Percentiles rank a stretch among this genome's conserved stretches.
Conservation (phyloP, 2,888 invertebrate species). For the Atherix ibis region DNA sequence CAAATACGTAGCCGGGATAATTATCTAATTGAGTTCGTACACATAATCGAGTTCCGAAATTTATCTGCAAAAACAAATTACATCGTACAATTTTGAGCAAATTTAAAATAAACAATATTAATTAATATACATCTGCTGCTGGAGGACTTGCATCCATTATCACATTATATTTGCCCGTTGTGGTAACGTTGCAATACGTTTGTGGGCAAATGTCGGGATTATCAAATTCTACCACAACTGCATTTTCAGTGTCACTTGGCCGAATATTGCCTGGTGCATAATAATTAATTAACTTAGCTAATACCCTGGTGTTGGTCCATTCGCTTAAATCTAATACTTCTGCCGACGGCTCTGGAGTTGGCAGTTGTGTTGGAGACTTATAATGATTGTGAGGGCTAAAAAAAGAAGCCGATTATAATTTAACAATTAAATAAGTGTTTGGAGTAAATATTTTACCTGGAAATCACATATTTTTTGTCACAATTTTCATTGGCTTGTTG, state of each 20-base stretch:
- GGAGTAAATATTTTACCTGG: too few relatives aligned
- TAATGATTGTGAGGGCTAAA: constrained; percentile 5
- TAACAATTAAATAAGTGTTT: too few relatives aligned
- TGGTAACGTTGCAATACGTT: constrained; percentile 62
- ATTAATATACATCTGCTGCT: constrained; percentile 48
- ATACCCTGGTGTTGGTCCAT: constrained; percentile 84
- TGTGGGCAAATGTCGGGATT: constrained; percentile 52
- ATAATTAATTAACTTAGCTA: constrained; percentile 68
- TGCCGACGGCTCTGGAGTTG: constrained; percentile 21
- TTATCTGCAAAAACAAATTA: constrained; percentile 39
- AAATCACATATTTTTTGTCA: too few relatives aligned
- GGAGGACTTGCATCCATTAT: constrained; percentile 88
- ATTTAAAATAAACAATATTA: constrained; percentile 3
- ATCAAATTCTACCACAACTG: constrained; percentile 71
- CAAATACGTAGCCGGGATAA: constrained; percentile 56
- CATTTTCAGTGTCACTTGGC: constrained; percentile 44
- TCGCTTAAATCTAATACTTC: constrained; percentile 66
- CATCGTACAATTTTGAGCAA: not conserved
- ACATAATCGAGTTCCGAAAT: constrained; percentile 66
- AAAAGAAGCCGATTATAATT: constrained; percentile 1
- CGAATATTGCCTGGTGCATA: constrained; percentile 83
- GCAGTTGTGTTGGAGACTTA: not conserved
- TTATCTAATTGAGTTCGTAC: constrained; percentile 49
- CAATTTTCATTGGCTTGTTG: too few relatives aligned
- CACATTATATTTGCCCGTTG: constrained; percentile 66